These are phyloP conservation scores for Amblyteles armatorius DNA, from an alignment of 2,888 invertebrate species.

Conservation along the genomic window DNA sequence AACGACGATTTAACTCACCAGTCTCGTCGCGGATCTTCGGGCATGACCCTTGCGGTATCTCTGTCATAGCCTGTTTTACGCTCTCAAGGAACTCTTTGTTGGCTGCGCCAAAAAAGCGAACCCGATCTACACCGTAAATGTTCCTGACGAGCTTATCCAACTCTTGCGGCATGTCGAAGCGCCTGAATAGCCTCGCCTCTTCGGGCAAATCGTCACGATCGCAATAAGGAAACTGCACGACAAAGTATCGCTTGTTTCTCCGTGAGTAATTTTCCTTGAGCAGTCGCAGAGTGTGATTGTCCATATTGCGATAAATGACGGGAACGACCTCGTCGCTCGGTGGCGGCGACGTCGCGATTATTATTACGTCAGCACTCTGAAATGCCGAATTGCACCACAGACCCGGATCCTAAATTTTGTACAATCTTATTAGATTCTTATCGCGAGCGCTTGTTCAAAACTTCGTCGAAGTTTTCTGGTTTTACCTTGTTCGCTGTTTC, in stretches of 20 bases:
- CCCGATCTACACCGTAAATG: slow-evolving; percentile 75
- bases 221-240: slow-evolving; percentile 81
- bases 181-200: slow-evolving; percentile 78
- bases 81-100: slow-evolving; percentile 76
- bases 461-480: neutral
- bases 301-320: slow-evolving; percentile 78
- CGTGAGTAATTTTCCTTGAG: slow-evolving; percentile 77
- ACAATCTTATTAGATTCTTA: too few relatives aligned
- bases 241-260: slow-evolving; percentile 77
- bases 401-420: slow-evolving; percentile 77
- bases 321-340: slow-evolving; percentile 69
- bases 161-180: slow-evolving; percentile 79
- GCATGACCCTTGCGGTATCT: slow-evolving; percentile 66
- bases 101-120: slow-evolving; percentile 73
- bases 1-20: slow-evolving; percentile 68
- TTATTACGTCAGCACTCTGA: slow-evolving; percentile 77
- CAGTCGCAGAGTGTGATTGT: slow-evolving; percentile 77
- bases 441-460: too few relatives aligned
- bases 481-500: slow-evolving; percentile 78
- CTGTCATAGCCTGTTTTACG: slow-evolving; percentile 74
- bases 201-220: slow-evolving; percentile 78
- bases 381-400: slow-evolving; percentile 82
- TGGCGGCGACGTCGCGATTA: slow-evolving; percentile 80
- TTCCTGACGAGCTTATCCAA: slow-evolving; percentile 78
- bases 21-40: slow-evolving; percentile 69